Conservation (phyloP, 2,888 invertebrate genomes). For the Chymomyza fuscimana region DNA sequence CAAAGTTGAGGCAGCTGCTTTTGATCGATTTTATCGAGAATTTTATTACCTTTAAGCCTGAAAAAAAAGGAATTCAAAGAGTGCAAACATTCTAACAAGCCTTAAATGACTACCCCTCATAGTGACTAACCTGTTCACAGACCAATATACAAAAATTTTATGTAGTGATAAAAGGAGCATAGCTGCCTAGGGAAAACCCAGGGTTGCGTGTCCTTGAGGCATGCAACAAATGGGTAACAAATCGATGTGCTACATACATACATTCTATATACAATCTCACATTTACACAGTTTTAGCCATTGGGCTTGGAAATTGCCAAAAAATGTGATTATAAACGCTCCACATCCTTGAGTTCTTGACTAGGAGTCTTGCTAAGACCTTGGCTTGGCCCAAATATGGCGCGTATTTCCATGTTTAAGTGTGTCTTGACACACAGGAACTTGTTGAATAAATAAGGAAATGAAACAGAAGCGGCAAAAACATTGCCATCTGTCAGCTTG, state of each 20-base stretch:
- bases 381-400: slow-evolving; percentile 26
- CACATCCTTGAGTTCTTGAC: background rate
- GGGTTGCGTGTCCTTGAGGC: slow-evolving; percentile 9
- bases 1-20: no score
- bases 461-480: slow-evolving; percentile 35
- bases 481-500: slow-evolving; percentile 39
- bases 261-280: no score
- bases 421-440: slow-evolving; percentile 44
- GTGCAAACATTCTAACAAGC: background rate
- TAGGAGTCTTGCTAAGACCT: slow-evolving; percentile 3
- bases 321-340: background rate
- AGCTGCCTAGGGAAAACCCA: no score
- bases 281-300: no score
- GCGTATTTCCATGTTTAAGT: slow-evolving; percentile 1
- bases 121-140: background rate
- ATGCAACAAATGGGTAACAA: slow-evolving; percentile 64
- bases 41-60: background rate
- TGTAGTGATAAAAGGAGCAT: background rate
- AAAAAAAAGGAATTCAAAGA: background rate
- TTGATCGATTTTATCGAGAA: background rate
- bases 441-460: slow-evolving; percentile 71
- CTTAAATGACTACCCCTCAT: background rate
- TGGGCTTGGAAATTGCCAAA: background rate
- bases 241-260: slow-evolving; percentile 47
- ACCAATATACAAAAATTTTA: background rate